A percentile compares a stretch with the other conserved stretches of the same genome.
Conservation (phyloP, 2,797 vertebrate species). For the Carcharodon carcharias region DNA sequence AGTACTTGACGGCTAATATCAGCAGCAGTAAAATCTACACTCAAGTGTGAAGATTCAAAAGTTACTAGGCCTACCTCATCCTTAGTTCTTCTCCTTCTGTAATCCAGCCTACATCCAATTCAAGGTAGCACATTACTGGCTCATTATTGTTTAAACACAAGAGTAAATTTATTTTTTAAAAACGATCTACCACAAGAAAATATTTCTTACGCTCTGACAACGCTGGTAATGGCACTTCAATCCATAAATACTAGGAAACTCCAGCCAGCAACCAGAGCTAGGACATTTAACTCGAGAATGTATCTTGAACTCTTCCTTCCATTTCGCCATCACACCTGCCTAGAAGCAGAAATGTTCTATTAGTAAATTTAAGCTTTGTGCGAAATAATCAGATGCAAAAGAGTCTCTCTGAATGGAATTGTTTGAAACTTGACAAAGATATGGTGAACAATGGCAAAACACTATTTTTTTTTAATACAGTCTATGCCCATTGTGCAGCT, state of each 20-base stretch:
- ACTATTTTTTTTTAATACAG: neutral
- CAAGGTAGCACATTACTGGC: neutral
- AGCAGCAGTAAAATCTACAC: neutral
- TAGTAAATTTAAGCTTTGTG: neutral
- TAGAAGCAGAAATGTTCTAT: conserved; percentile 46
- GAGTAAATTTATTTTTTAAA: neutral
- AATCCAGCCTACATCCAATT: neutral
- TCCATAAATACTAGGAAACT: conserved; percentile 95
- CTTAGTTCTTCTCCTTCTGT: neutral
- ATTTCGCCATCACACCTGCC: conserved; percentile 84
- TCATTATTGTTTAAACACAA: neutral
- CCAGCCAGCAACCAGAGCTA: conserved; percentile 88
- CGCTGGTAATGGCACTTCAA: conserved; percentile 97
- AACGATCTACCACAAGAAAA: neutral
- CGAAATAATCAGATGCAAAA: neutral
- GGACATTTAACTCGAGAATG: conserved; percentile 88
- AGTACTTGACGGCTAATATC: neutral
- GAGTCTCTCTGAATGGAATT: neutral
- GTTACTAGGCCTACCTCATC: neutral
- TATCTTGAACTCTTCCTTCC: conserved; percentile 95
- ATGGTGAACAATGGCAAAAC: neutral
- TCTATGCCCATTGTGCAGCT: neutral
- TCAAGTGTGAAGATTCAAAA: neutral
- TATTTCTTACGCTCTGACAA: conserved; percentile 79
- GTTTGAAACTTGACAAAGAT: neutral